Evolutionary conservation across 2,113 vertebrate genomes (phyloP).

Genomic region (Rhea pennata): DNA sequence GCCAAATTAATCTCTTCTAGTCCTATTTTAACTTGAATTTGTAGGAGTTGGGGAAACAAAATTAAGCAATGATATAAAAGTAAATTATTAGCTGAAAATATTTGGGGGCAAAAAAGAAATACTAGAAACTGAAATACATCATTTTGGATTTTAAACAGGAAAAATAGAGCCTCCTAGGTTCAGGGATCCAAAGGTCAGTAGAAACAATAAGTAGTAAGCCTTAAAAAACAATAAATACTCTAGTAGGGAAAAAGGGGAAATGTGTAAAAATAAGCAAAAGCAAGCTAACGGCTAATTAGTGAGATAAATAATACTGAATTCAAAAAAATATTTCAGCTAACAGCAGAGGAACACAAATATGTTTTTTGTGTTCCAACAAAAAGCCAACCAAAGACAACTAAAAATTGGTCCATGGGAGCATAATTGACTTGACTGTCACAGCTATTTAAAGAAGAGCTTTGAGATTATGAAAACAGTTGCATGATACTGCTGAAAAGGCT

Average conservation of each 20-base stretch:
- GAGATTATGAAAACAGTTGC: background rate
- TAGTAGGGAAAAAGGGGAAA: background rate
- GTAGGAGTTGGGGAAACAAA: background rate
- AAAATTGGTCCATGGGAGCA: constrained; percentile 17
- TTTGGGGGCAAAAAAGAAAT: too few species aligned
- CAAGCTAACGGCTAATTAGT: constrained; percentile 49
- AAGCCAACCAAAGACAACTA: constrained; percentile 48
- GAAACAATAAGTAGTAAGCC: constrained; percentile 48
- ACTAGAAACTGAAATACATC: background rate
- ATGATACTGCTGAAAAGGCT: background rate
- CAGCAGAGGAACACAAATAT: constrained; percentile 15
- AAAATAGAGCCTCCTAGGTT: background rate
- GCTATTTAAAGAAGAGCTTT: constrained; percentile 26
- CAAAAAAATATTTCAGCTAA: constrained; percentile 8
- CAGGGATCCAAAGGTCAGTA: background rate
- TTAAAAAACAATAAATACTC: constrained; percentile 23
- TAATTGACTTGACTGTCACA: constrained; percentile 22
- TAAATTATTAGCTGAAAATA: background rate
- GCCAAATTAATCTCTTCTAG: constrained; percentile 47
- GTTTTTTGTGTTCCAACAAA: constrained; percentile 22
- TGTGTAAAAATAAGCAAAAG: constrained; percentile 54
- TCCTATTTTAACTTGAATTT: background rate
- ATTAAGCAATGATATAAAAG: background rate
- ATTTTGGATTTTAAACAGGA: constrained; percentile 4
- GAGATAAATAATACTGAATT: constrained; percentile 40